Conservation (phyloP, 1,140 invertebrate genomes). For the Parasteatoda tepidariorum region DNA sequence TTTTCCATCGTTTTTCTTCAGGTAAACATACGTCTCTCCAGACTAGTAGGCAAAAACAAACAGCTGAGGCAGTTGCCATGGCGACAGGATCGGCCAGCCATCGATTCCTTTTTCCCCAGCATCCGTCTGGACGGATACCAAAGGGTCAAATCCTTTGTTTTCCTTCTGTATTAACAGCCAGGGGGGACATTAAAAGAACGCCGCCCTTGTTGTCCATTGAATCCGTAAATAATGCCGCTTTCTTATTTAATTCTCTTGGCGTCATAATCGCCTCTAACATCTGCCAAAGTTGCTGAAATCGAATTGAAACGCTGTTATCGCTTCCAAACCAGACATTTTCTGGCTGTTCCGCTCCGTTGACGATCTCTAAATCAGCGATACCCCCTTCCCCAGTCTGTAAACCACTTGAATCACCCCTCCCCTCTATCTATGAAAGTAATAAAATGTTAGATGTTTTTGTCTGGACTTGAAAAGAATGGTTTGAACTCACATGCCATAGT, state of each 20-base stretch:
- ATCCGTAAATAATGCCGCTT: no score
- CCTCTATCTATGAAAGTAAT: background rate
- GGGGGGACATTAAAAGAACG: background rate
- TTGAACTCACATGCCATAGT: background rate
- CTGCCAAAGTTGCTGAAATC: conserved; percentile 4
- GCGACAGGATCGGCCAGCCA: background rate
- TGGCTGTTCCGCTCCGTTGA: no score
- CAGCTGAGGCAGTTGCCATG: conserved; percentile 51
- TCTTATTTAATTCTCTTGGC: no score
- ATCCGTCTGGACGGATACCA: conserved; percentile 12
- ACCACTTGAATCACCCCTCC: background rate
- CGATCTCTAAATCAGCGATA: conserved; percentile 10
- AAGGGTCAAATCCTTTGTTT: conserved; percentile 4
- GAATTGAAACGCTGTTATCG: conserved; percentile 14
- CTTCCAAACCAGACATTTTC: conserved; percentile 11
- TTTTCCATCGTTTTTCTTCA: background rate
- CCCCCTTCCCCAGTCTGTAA: no score
- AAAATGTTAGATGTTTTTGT: background rate
- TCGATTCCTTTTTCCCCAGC: conserved; percentile 12
- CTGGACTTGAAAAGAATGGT: background rate
- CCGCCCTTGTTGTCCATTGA: no score
- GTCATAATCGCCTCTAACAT: conserved; percentile 7
- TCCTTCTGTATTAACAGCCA: background rate
- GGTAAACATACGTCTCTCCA: conserved; percentile 30
- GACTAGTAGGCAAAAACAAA: conserved; percentile 26